These are phyloP conservation scores for Heteropelma amictum DNA, from an alignment of 2,888 invertebrate species.

Conservation along the genomic window DNA sequence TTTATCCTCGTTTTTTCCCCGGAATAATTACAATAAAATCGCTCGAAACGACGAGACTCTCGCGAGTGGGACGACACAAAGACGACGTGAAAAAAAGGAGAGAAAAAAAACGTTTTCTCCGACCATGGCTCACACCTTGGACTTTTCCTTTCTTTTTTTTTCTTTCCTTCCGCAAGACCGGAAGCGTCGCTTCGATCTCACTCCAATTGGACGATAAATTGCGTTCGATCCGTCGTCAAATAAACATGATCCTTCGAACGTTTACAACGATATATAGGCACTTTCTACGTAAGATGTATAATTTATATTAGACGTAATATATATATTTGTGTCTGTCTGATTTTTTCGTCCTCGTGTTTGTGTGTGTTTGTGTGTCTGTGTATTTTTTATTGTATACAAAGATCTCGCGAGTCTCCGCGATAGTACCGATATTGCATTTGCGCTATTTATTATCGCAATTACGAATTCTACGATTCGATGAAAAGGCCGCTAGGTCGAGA, in stretches of 20 bases:
- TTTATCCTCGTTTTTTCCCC: no score
- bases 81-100: no score
- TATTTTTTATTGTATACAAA: conserved; percentile 12
- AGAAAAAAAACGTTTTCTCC: no score
- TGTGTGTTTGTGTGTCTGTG: background rate
- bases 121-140: no score
- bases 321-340: conserved; percentile 42
- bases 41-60: no score
- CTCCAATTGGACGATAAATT: conserved; percentile 9
- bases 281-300: conserved; percentile 71
- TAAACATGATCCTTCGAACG: conserved; percentile 37
- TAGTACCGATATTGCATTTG: conserved; percentile 54
- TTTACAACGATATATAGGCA: conserved; percentile 70
- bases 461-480: conserved; percentile 54
- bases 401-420: conserved; percentile 26
- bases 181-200: no score
- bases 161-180: background rate
- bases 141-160: background rate
- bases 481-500: conserved; percentile 59
- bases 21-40: no score
- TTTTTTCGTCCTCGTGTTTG: background rate
- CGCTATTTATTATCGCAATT: conserved; percentile 38
- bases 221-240: background rate
- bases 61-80: no score
- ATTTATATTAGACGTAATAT: conserved; percentile 32